These are phyloP conservation scores for Gorsachius magnificus DNA, from an alignment of 2,797 vertebrate genomes.

Conservation along the genomic window DNA sequence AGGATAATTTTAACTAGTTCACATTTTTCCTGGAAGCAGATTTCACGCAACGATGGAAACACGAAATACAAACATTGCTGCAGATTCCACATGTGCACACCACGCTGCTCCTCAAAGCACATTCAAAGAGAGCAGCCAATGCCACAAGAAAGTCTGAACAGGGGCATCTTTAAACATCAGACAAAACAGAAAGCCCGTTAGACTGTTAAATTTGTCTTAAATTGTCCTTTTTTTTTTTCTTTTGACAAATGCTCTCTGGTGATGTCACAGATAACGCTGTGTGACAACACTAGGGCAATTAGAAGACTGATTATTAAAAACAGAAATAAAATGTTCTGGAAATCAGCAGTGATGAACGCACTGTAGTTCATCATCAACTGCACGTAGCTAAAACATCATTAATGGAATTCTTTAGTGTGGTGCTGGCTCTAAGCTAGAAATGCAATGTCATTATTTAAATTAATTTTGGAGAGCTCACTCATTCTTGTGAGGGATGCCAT, in stretches of 20 bases:
- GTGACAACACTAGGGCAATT: background rate
- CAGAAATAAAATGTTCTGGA: background rate
- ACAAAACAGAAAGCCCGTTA: background rate
- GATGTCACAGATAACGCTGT: background rate
- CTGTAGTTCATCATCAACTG: background rate
- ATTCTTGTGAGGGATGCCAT: background rate
- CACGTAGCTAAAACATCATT: background rate
- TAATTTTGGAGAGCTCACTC: background rate
- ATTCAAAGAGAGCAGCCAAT: background rate
- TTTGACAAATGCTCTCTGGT: background rate
- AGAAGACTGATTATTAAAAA: conserved; percentile 39
- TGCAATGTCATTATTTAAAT: background rate
- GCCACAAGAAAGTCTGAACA: background rate
- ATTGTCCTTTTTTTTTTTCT: background rate
- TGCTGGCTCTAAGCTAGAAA: background rate
- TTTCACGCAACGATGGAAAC: background rate
- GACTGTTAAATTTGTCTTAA: background rate
- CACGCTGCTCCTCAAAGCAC: background rate
- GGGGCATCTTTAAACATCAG: background rate
- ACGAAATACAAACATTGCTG: background rate
- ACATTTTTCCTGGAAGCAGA: background rate
- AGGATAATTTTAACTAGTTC: background rate
- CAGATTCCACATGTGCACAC: background rate
- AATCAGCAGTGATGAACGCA: background rate
- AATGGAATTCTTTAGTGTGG: background rate